Evolutionary conservation across 2,888 invertebrate species (phyloP), one percentile per base, ranked within the genome.

Genomic region (Eupithecia insigniata): DNA sequence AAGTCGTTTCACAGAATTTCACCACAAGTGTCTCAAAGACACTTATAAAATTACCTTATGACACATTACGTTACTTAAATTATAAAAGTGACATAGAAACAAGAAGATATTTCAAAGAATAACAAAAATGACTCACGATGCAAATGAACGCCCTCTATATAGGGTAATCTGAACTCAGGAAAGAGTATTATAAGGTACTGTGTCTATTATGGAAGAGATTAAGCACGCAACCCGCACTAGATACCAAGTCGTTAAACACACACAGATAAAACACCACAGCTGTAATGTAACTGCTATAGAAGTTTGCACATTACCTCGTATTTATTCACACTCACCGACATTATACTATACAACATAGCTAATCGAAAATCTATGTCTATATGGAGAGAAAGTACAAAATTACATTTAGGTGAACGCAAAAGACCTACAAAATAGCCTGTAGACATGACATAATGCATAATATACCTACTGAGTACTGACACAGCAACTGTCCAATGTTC

Each of bases 151-250:
- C 58, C 30, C 36, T 70, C 75, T 71, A 71, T 70, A 75, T 73
- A 77, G 73, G 73, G 76, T 79, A 75, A 79, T 76, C 69, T 72
- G 70, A 67, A 76, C 67, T 65, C 73, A 81, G 81, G 76, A 78
- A 84, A 83, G 78, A 80, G 80, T 80, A 79, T 77, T 78, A 83
- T 80, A 77, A 82, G 81, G 82, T 84, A 83, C 80, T 72, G 66
- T 67, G 73, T 67, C 69, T 76, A 87, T 85, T 85, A 84, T 86
- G 84, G 79, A 82, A 79, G 81, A 92, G 92, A 93, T 93, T 92
- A 90, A 90, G 91, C 90, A 92, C 92, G 87, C 84, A 83, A 78
- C 78, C 75, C 79, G 81, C 83, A 81, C 82, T 82, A 76, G 78
- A 79, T 61, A 8, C 18, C 78, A 32, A 32, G 32, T 62, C 6